These are phyloP conservation scores for Esox lucius DNA, from an alignment of 2,797 vertebrate genomes.

Conservation along the genomic window DNA sequence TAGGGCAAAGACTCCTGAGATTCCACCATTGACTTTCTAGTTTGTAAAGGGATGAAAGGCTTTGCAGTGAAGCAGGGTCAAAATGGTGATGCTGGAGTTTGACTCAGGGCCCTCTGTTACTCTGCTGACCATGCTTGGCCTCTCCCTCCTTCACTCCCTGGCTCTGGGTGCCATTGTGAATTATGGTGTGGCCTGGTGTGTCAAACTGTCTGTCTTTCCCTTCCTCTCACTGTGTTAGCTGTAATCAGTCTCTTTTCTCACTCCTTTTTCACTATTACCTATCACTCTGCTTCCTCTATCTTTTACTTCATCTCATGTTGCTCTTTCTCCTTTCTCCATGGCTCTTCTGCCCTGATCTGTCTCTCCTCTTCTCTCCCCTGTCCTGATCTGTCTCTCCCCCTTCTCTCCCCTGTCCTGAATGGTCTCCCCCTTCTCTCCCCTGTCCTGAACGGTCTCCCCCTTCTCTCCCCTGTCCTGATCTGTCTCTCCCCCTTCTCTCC, in stretches of 20 bases:
- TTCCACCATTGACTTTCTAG: no score
- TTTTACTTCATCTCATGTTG: constrained; percentile 2
- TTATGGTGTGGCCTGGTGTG: no score
- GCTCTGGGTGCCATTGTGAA: no score
- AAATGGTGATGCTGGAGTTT: no score
- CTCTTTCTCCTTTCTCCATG: background rate
- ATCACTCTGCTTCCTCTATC: background rate
- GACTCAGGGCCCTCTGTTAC: no score
- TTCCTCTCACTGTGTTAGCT: constrained; percentile 30
- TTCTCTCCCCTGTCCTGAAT: background rate
- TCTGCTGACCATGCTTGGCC: no score
- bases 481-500: background rate
- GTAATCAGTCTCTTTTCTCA: background rate
- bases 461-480: background rate
- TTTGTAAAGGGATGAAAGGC: no score
- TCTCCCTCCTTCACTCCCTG: no score
- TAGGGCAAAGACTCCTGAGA: no score
- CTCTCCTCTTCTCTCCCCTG: background rate
- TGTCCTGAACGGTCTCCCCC: constrained; percentile 3
- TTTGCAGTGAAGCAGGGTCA: no score
- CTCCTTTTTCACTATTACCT: constrained; percentile 26
- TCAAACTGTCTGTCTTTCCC: background rate
- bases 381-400: constrained; percentile 12
- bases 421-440: constrained; percentile 14
- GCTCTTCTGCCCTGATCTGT: background rate